Evolutionary conservation across 37 sponge, comb jelly and placozoan species (phyloP), one percentile per base, ranked within the genome.

Genomic region (Agelas oroides): DNA sequence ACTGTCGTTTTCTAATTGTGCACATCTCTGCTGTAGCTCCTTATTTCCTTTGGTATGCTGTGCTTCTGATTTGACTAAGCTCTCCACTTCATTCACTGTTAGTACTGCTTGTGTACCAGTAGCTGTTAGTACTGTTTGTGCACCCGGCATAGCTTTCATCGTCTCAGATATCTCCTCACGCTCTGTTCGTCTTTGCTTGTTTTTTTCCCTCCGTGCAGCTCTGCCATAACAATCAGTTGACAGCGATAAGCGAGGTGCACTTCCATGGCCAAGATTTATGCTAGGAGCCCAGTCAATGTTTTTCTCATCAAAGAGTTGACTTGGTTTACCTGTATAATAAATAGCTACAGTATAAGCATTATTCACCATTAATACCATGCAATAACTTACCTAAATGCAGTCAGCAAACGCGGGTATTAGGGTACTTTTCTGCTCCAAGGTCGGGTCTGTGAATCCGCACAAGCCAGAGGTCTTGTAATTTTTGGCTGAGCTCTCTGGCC

Each of bases 271-370:
- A 17, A 91, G 53, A 35, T 75, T 53, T 27, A 60, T 54, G 20
- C 73, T 68, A n/a, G 92, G 92, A 1, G 57, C 71, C 92, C 92
- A 91, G 39, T 91, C 92, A 8, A 83, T 86, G 75, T 81, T 70
- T 0, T 34, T 40, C 27, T 71, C 39, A 53, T 85, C 92, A 63
- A 69, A 69, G 14, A 91, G 60, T 0, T 27, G 1, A 15, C 78
- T 15, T 31, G 92, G 87, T 37, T 81, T 86, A 0, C 86, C 92
- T 56, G 65, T 18, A 62, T 46, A 75, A 6, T 12, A 6, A 46
- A 72, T 13, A 36, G 11, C 23, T 23, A n/a, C n/a, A n/a, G n/a
- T n/a, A n/a, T n/a, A n/a, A n/a, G n/a, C n/a, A n/a, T n/a, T n/a
- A n/a, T n/a, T n/a, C n/a, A n/a, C n/a, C n/a, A n/a, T n/a, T n/a